Evolutionary conservation across 2,113 vertebrate species (phyloP).

Genomic region (Cephalopholis sonnerati): DNA sequence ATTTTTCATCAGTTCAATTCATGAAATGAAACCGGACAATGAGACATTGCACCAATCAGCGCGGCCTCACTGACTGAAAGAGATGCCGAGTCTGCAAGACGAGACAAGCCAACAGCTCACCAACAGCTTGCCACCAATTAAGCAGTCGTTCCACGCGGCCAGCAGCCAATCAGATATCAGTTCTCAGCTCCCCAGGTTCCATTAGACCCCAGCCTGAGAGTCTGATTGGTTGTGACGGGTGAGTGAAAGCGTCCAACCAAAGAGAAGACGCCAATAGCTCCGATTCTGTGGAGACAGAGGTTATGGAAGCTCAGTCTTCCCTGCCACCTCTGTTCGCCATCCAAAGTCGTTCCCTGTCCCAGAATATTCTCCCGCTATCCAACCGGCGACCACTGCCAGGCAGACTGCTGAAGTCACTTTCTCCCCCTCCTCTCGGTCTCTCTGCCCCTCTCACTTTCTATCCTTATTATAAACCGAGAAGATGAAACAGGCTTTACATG

Average conservation of each 20-base stretch:
- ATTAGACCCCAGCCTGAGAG: conserved; percentile 32
- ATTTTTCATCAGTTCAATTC: not conserved
- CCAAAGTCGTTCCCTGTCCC: conserved; percentile 61
- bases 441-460: conserved; percentile 28
- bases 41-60: not conserved
- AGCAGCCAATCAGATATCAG: conserved; percentile 72
- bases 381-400: conserved; percentile 38
- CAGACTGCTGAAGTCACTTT: conserved; percentile 55
- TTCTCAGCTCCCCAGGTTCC: conserved; percentile 37
- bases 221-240: conserved; percentile 64
- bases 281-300: conserved; percentile 58
- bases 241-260: conserved; percentile 44
- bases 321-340: conserved; percentile 54
- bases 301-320: conserved; percentile 52
- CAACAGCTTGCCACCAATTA: conserved; percentile 59
- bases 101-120: conserved; percentile 15
- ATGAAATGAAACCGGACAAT: conserved; percentile 22
- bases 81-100: conserved; percentile 12
- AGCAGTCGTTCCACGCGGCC: conserved; percentile 51
- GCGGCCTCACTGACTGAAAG: not conserved
- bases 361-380: conserved; percentile 36
- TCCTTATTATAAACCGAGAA: conserved; percentile 55
- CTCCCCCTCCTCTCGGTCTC: conserved; percentile 11
- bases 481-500: conserved; percentile 60
- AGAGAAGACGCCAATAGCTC: conserved; percentile 52